Base-by-base conservation (phyloP, 92 coral and sea anemone genomes). In the Phymanthus crucifer region DNA sequence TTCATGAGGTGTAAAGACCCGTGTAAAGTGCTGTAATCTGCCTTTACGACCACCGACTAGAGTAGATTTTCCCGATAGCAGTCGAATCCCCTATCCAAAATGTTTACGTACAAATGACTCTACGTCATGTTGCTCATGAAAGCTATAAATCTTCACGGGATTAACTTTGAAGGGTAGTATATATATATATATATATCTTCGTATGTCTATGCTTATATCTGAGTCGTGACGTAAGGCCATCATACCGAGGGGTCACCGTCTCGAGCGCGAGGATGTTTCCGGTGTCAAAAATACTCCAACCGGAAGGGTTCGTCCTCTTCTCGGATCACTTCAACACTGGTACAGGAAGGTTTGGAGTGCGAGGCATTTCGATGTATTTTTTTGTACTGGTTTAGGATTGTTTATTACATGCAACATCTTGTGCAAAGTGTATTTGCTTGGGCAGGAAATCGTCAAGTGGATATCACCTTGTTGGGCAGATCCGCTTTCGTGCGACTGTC, bases 301-400 rank as follows among this genome's bases (percentile, higher is more conserved):
- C 80, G 80, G 80, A 76, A 76, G 80, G 80, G 80, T 54, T 76
- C 80, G 80, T 54, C 80, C 80, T 70, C 80, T 56, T 76, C 70
- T 66, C 80, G 80, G 80, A 66, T 76, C 58, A 66, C 57, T 37
- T 54, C 66, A 66, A 76, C 40, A 43, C 52, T 32, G 50, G 80
- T 27, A 32, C 80, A 76, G 80, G 80, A 76, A 76, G 70, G 36
- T 54, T 52, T 57, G 80, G 78, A 45, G 78, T 74, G 78, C 33
- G 37, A 45, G 66, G 80, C 8, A 76, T 76, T 76, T 61, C 68
- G 34, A 29, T 61, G 68, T 61, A 61, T 61, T 61, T 24, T n/a
- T 52, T 54, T 54, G 24, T 26, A 54, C 64, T 61, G 32, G 3
- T 7, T 61, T 61, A 61, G 34, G 29, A 26, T 13, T 61, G 68